Base-by-base conservation (phyloP, 2,797 vertebrate species). In the Microcaecilia unicolor region DNA sequence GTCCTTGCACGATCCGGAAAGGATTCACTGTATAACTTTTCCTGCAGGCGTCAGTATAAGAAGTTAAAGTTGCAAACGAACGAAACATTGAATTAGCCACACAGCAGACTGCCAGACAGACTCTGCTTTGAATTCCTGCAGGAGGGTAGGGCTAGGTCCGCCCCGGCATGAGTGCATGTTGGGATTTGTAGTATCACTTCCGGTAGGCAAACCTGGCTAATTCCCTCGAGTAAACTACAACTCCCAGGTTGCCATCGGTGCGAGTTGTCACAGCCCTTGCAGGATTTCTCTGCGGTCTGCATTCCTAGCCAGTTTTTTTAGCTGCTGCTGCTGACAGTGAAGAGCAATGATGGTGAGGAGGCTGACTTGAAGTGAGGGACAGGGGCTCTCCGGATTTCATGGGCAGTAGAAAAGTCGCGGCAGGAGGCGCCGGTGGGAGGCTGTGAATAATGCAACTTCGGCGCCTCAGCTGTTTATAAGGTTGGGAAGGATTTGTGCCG, bases 231-330 rank as follows among this genome's bases (percentile, higher is more conserved):
- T 6, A 20, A 9, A 59, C 58, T 64, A 29, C 37, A 4, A 1
- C 4, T 12, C 56, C 64, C 44, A 48, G 13, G 7, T 30, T 31
- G 27, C 51, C 16, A 15, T 24, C 15, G 16, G 15, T 34, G 13
- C 6, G 52, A 7, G 18, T 18, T 15, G 27, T 39, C 48, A 32
- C 52, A 16, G 48, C 51, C 43, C 48, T 49, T 34, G 46, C 58
- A 43, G 42, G 28, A 52, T 59, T 56, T 45, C 65, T 37, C 23
- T 49, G 42, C 44, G 33, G 29, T 32, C 30, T 54, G 12, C 58
- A 51, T 37, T 41, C 22, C 28, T 21, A 47, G 44, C 7, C 36
- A 39, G 54, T 22, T 28, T 17, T 12, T 22, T 28, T 17, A 12
- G 31, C 36, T n/a, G 48, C 41, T 31, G 49, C 23, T 30, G 28